A percentile compares a stretch with the other conserved stretches of the same genome.
Evolutionary conservation across 2,888 invertebrate species (phyloP).

Genomic region (Micropterix aruncella): DNA sequence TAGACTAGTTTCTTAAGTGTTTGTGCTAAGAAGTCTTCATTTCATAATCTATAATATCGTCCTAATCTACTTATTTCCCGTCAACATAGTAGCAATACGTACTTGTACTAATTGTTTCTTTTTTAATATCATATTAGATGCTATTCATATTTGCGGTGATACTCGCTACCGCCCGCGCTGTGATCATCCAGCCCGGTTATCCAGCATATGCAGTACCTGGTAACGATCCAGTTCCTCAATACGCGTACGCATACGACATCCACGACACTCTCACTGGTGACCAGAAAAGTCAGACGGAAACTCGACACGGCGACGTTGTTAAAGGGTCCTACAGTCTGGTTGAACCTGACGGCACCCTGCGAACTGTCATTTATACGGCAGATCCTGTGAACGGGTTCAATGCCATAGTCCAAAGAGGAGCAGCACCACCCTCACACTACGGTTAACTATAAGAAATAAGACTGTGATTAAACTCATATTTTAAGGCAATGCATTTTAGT

Average conservation of each 20-base stretch:
- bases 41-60: no score
- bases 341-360: constrained; percentile 20
- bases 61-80: no score
- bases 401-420: constrained; percentile 20
- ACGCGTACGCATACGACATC: constrained; percentile 22
- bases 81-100: no score
- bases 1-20: no score
- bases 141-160: constrained; percentile 10
- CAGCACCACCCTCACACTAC: no score
- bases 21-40: no score
- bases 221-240: constrained; percentile 19
- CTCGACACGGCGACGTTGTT: constrained; percentile 21
- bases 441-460: no score
- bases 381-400: constrained; percentile 23
- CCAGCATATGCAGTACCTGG: constrained; percentile 13
- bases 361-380: constrained; percentile 22
- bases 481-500: no score
- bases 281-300: constrained; percentile 20
- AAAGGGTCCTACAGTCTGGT: constrained; percentile 21
- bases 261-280: constrained; percentile 23
- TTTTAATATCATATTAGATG: no score
- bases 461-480: no score
- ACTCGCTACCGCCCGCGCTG: constrained; percentile 9
- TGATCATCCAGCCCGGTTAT: constrained; percentile 7
- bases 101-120: no score